Evolutionary conservation across 2,888 invertebrate species (phyloP).

Genomic region (Gastracanthus pulcherrimus): DNA sequence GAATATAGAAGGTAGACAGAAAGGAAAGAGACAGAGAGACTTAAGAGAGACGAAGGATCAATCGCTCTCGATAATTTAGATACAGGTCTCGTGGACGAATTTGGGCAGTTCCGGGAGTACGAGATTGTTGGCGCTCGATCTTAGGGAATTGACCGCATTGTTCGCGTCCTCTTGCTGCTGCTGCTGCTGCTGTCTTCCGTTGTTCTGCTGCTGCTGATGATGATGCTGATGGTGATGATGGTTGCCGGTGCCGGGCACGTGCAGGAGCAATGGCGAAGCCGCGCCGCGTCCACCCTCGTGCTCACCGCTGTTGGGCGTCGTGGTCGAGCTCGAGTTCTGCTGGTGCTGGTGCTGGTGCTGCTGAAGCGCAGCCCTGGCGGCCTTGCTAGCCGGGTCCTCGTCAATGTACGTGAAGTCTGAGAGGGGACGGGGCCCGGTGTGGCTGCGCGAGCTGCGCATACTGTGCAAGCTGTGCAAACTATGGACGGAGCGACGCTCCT

Average conservation of each 20-base stretch:
- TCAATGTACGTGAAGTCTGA: constrained; percentile 92
- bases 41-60: constrained; percentile 4
- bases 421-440: constrained; percentile 86
- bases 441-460: constrained; percentile 88
- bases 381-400: constrained; percentile 81
- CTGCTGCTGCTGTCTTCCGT: constrained; percentile 68
- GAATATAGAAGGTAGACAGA: too few species aligned
- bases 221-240: constrained; percentile 63
- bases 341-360: constrained; percentile 48
- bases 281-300: constrained; percentile 66
- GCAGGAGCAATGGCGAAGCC: constrained; percentile 74
- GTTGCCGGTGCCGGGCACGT: constrained; percentile 71
- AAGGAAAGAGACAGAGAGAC: constrained; percentile 19
- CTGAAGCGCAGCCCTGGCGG: constrained; percentile 63
- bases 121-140: constrained; percentile 75
- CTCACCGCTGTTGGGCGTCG: constrained; percentile 77
- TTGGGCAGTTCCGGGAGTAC: constrained; percentile 81
- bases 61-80: constrained; percentile 76
- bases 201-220: constrained; percentile 65
- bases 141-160: constrained; percentile 68
- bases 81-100: constrained; percentile 86
- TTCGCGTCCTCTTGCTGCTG: constrained; percentile 68
- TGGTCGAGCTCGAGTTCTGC: constrained; percentile 76
- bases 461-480: constrained; percentile 96
- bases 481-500: constrained; percentile 98